These are phyloP conservation scores for Dendrolimus houi DNA, from an alignment of 2,888 invertebrate species.

Conservation along the genomic window DNA sequence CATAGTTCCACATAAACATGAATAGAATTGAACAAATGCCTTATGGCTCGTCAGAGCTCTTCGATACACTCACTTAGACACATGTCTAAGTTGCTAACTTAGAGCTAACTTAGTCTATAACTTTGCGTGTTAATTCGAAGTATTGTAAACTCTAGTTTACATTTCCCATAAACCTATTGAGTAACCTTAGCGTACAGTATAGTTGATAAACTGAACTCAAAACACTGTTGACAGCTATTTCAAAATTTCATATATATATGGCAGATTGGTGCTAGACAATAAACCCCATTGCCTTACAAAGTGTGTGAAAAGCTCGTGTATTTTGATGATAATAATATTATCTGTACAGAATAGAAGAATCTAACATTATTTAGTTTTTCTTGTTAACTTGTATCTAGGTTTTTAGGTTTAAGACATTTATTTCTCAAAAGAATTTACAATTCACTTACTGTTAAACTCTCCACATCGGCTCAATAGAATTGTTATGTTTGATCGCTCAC, in stretches of 20 bases:
- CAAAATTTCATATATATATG: slow-evolving; percentile 97
- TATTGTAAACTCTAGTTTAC: not conserved
- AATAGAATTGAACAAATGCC: not conserved
- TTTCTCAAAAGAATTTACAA: too few relatives aligned
- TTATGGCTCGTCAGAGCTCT: not conserved
- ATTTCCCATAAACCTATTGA: too few relatives aligned
- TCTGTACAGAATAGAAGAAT: slow-evolving; percentile 46
- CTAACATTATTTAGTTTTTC: slow-evolving; percentile 45
- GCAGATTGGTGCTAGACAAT: slow-evolving; percentile 97
- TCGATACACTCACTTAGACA: not conserved
- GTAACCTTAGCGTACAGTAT: too few relatives aligned
- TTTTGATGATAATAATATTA: slow-evolving; percentile 71
- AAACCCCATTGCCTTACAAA: slow-evolving; percentile 73
- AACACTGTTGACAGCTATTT: slow-evolving; percentile 77
- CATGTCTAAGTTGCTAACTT: not conserved
- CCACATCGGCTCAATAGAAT: too few relatives aligned
- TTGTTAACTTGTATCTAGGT: slow-evolving; percentile 75
- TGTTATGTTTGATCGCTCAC: too few relatives aligned
- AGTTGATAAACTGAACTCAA: too few relatives aligned
- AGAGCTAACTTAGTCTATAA: not conserved
- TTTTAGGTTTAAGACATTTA: too few relatives aligned
- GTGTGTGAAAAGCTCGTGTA: slow-evolving; percentile 63
- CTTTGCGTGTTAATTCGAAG: not conserved
- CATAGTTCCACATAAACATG: not conserved
- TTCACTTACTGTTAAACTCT: too few relatives aligned